Base-by-base conservation (phyloP, 2,797 vertebrate genomes). In the Phataginus tetradactyla region DNA sequence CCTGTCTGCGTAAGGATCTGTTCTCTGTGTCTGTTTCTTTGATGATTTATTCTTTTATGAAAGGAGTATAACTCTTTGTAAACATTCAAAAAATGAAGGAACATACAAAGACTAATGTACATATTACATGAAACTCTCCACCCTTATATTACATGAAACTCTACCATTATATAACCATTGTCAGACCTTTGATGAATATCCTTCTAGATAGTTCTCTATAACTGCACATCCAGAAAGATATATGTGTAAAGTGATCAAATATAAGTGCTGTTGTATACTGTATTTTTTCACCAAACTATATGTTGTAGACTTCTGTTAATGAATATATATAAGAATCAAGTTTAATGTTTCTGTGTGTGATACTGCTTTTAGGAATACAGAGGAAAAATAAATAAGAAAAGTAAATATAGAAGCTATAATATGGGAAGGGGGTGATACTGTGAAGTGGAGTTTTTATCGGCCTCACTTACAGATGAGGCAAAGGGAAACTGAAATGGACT, bases 251-350 rank as follows among this genome's bases (percentile, higher is more conserved):
- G 63, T 96, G 83, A 80, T 91, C 53, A 85, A 71, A 90, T 91
- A 14, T 61, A 94, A 83, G 49, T 91, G 59, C 37, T 96, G 4
- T 91, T 95, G 51, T 91, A 89, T 88, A 83, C 3, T 86, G 80
- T 85, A 92, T 72, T 92, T 90, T 96, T 97, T 95, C 51, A 92
- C 51, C 89, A 81, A 81, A 78, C n/a, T 80, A 39, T 87, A 92
- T 96, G n/a, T 88, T 80, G 68, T 95, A 61, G 51, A 57, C 32
- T 80, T 94, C 34, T 80, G 21, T 89, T 45, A 57, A 75, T 75
- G 6, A 84, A 80, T 81, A 80, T 80, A 51, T 86, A 91, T 55
- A 88, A 81, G 34, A 66, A 94, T 94, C 29, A 79, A 63, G 71
- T 74, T 92, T 92, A 69, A 88, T 88, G 57, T 66, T 39, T 88